phyloP scores from a whole-genome alignment of 2,113 vertebrate species.

The Edolisoma coerulescens region DNA sequence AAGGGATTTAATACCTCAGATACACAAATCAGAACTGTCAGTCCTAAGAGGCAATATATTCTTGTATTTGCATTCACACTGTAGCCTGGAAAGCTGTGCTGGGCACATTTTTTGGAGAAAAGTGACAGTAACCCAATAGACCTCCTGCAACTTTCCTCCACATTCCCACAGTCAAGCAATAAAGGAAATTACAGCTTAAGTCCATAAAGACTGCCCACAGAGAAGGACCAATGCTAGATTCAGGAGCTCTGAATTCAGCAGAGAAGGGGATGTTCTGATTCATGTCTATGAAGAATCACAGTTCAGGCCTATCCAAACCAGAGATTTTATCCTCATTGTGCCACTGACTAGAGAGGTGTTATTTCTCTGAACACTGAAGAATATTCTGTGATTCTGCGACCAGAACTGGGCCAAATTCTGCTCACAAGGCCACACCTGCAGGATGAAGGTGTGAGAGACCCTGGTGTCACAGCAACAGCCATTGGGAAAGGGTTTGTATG shows the following conservation, averaged over 20 bases:
- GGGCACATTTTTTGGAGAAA: neutral
- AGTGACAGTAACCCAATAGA: neutral
- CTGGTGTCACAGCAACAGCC: neutral
- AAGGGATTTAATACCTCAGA: neutral
- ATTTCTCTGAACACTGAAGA: neutral
- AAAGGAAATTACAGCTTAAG: neutral
- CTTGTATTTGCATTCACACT: neutral
- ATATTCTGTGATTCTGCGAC: too few species aligned
- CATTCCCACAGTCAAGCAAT: neutral
- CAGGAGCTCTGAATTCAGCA: neutral
- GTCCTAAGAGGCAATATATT: neutral
- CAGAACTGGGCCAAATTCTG: neutral
- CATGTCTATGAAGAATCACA: neutral
- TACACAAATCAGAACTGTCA: neutral
- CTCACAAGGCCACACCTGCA: neutral
- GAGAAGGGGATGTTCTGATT: neutral
- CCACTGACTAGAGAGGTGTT: neutral
- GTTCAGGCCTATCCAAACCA: neutral
- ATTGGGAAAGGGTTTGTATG: neutral
- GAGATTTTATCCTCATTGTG: neutral
- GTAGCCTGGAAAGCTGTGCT: neutral
- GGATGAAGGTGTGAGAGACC: neutral
- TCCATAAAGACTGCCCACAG: neutral
- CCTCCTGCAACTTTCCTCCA: neutral
- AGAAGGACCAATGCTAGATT: neutral